A percentile compares a stretch with the other conserved stretches of the same genome.
phyloP scores from a whole-genome alignment of 1,140 invertebrate genomes.

The Archegozetes longisetosus region DNA sequence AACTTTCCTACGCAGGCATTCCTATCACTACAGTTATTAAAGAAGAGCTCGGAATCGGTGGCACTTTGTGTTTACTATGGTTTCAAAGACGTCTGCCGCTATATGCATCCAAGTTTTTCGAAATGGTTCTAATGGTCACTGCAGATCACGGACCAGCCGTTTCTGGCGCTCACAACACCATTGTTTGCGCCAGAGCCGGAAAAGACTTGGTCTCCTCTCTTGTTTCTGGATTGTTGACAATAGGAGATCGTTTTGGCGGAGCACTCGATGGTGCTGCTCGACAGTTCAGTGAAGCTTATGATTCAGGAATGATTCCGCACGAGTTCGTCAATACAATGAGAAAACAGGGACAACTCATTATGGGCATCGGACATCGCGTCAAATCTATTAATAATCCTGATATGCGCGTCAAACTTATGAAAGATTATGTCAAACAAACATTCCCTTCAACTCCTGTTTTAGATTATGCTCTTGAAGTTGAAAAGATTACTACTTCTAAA shows the following conservation, averaged over 20 bases:
- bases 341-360: constrained; percentile 91
- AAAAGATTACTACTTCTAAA: constrained; percentile 96
- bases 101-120: constrained; percentile 93
- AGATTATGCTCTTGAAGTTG: constrained; percentile 89
- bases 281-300: constrained; percentile 91
- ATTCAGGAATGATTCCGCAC: constrained; percentile 82
- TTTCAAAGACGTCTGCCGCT: constrained; percentile 88
- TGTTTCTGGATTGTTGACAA: constrained; percentile 90
- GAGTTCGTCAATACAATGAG: constrained; percentile 97
- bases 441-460: constrained; percentile 84
- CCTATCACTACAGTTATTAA: constrained; percentile 76
- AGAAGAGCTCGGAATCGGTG: constrained; percentile 76
- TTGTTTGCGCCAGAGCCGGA: constrained; percentile 94
- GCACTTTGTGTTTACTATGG: constrained; percentile 92
- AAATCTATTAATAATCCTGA: constrained; percentile 99
- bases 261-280: constrained; percentile 88
- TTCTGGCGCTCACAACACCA: constrained; percentile 96
- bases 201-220: constrained; percentile 95
- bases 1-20: constrained; percentile 93
- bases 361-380: constrained; percentile 96
- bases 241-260: constrained; percentile 96
- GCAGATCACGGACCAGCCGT: constrained; percentile 99
- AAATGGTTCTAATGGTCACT: constrained; percentile 98
- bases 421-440: constrained; percentile 83
- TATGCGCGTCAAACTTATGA: constrained; percentile 86